Conservation (phyloP, 2,888 invertebrate genomes). For the Blastobasis lacticolella region DNA sequence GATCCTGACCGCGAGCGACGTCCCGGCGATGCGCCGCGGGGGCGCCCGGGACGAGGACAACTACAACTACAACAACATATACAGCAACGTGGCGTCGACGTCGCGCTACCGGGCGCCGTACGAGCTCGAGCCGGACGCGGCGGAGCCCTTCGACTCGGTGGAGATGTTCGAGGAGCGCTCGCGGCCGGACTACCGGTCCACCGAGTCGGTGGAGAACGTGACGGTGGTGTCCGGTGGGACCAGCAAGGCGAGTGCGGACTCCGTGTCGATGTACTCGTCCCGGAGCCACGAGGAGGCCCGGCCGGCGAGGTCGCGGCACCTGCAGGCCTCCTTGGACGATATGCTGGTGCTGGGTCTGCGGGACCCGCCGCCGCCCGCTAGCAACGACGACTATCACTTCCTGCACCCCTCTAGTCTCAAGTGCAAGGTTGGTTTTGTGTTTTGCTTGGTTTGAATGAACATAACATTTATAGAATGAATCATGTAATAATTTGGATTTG, state of each 20-base stretch:
- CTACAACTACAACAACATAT: slow-evolving; percentile 62
- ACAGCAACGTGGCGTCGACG: slow-evolving; percentile 48
- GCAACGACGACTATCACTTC: slow-evolving; percentile 57
- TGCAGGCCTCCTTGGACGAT: slow-evolving; percentile 74
- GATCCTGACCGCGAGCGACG: slow-evolving; percentile 50
- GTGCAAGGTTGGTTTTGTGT: slow-evolving; percentile 42
- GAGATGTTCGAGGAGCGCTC: slow-evolving; percentile 59
- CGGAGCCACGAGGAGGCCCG: slow-evolving; percentile 71
- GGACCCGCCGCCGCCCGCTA: slow-evolving; percentile 27
- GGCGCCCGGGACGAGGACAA: slow-evolving; percentile 58
- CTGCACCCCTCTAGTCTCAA: slow-evolving; percentile 59
- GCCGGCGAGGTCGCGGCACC: slow-evolving; percentile 38
- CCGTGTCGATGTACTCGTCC: slow-evolving; percentile 74
- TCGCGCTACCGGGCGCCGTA: slow-evolving; percentile 55
- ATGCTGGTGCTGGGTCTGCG: slow-evolving; percentile 67
- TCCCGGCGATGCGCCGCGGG: slow-evolving; percentile 42
- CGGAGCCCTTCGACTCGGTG: slow-evolving; percentile 55
- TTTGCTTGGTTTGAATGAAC: not conserved
- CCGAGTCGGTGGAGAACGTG: slow-evolving; percentile 73
- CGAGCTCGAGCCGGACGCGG: slow-evolving; percentile 49
- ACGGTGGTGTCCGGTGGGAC: slow-evolving; percentile 57
- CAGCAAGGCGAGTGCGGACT: slow-evolving; percentile 63
- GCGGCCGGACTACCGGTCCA: slow-evolving; percentile 44
- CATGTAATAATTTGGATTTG: too few species aligned
- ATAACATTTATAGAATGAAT: too few species aligned